Evolutionary conservation across 2,113 vertebrate genomes (phyloP).

Genomic region (Sakesphorus luctuosus): DNA sequence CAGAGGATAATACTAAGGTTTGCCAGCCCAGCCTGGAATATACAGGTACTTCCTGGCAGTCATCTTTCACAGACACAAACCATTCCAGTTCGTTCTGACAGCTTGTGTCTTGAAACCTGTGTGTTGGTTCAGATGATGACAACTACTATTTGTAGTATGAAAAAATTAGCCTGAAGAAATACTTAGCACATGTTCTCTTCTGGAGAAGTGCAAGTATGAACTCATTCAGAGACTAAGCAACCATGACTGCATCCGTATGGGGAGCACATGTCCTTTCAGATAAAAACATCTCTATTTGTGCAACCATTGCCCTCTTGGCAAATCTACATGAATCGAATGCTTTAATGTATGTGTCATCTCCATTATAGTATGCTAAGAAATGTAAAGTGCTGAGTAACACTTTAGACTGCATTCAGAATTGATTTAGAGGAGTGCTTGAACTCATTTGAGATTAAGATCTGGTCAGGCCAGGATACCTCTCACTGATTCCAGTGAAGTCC

Average conservation of each 20-base stretch:
- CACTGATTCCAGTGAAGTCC: background rate
- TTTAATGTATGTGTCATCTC: background rate
- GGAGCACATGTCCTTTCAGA: background rate
- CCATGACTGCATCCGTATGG: background rate
- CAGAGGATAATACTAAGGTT: background rate
- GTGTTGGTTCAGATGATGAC: background rate
- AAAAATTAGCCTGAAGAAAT: conserved; percentile 10
- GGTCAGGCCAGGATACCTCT: background rate
- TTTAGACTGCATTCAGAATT: background rate
- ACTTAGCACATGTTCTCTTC: background rate
- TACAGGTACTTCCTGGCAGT: background rate
- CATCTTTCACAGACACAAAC: background rate
- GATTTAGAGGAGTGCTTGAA: background rate
- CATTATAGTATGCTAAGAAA: background rate
- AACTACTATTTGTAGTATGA: background rate
- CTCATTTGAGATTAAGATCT: background rate
- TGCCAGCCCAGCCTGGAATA: background rate
- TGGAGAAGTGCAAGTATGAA: background rate
- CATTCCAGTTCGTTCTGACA: background rate
- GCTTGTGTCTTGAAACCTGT: background rate
- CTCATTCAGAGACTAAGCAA: background rate
- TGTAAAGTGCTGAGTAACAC: background rate
- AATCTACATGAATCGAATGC: background rate
- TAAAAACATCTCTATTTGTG: background rate
- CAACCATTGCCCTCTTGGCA: background rate